These are phyloP conservation scores for Cephus runcator DNA, from an alignment of 2,888 invertebrate genomes.

Conservation along the genomic window DNA sequence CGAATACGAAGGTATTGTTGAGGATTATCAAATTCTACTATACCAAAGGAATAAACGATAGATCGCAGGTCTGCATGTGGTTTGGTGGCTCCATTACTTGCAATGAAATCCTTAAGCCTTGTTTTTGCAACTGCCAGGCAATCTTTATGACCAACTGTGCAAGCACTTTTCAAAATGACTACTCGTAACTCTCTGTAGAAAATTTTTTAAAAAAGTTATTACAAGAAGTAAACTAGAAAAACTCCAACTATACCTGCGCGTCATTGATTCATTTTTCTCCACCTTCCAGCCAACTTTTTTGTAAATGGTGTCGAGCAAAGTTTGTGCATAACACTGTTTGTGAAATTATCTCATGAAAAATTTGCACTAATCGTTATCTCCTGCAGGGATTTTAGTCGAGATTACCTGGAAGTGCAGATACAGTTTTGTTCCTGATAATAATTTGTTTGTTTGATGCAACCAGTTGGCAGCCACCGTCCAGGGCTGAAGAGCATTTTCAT, in stretches of 20 bases:
- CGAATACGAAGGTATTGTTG: not conserved
- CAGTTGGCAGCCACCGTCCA: conserved; percentile 36
- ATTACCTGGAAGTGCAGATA: conserved; percentile 30
- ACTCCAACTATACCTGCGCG: conserved; percentile 15
- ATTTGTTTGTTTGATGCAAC: conserved; percentile 30
- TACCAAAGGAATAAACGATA: conserved; percentile 37
- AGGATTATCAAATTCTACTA: not conserved
- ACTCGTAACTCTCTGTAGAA: conserved; percentile 34
- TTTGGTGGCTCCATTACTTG: conserved; percentile 4
- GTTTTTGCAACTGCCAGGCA: conserved; percentile 29
- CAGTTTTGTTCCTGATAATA: conserved; percentile 25
- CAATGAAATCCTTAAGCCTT: conserved; percentile 16
- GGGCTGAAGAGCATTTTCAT: conserved; percentile 33
- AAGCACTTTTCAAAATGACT: conserved; percentile 35
- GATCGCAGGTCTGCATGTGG: conserved; percentile 35
- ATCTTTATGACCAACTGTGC: conserved; percentile 34
- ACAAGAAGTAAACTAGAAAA: not conserved
- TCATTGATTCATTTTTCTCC: not conserved
- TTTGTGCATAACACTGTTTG: conserved; percentile 24
- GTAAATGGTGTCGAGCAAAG: conserved; percentile 19
- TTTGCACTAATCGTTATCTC: not conserved
- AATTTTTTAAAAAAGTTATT: not conserved
- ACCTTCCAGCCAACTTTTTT: conserved; percentile 21
- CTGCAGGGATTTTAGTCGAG: not conserved
- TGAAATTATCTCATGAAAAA: not conserved